Evolutionary conservation across 2,888 invertebrate species (phyloP).

Genomic region (Drosophila crucigera): DNA sequence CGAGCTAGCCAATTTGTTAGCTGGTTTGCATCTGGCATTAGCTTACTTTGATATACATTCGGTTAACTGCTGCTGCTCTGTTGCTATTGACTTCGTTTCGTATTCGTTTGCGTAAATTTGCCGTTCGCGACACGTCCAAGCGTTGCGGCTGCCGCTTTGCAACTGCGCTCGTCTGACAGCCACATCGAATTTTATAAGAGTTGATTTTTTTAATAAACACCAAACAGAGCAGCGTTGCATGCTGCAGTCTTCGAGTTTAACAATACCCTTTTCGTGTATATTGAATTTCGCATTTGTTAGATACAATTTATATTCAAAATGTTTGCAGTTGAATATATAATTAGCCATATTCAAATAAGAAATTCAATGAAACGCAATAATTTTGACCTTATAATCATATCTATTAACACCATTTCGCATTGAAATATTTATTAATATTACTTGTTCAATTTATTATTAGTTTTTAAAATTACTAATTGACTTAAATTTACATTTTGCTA

Average conservation of each 20-base stretch:
- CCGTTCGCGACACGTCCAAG: slow-evolving; percentile 69
- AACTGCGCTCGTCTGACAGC: slow-evolving; percentile 66
- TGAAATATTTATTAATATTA: background rate
- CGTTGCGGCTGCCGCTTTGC: slow-evolving; percentile 64
- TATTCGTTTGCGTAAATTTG: slow-evolving; percentile 17
- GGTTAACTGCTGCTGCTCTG: slow-evolving; percentile 16
- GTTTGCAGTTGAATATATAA: background rate
- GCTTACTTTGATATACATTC: slow-evolving; percentile 67
- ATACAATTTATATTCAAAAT: background rate
- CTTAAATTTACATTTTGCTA: background rate
- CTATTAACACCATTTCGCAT: background rate
- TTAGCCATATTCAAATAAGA: background rate
- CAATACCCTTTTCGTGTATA: slow-evolving; percentile 31
- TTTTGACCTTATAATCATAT: background rate
- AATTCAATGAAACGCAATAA: background rate
- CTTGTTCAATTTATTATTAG: background rate
- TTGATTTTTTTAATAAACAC: slow-evolving; percentile 20
- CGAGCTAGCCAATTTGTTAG: slow-evolving; percentile 52
- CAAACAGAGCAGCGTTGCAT: slow-evolving; percentile 27
- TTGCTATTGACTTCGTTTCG: slow-evolving; percentile 9
- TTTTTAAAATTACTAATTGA: background rate
- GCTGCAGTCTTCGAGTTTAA: background rate
- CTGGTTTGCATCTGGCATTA: slow-evolving; percentile 52
- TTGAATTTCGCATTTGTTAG: background rate
- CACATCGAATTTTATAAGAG: slow-evolving; percentile 75